These are phyloP conservation scores for Acanthosepion pharaonis DNA, from an alignment of 2,888 invertebrate species.

Conservation along the genomic window DNA sequence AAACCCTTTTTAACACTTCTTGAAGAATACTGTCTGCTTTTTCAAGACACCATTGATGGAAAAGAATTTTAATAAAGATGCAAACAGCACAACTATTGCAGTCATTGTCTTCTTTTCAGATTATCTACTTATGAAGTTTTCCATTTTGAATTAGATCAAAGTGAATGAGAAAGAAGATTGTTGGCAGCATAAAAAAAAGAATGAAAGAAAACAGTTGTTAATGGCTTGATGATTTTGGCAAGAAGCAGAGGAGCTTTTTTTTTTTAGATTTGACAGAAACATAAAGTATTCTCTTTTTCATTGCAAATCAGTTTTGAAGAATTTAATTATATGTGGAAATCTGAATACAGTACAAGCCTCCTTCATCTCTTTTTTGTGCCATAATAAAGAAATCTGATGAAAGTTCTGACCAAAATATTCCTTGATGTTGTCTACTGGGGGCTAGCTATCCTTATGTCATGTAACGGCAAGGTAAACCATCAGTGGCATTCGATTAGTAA, in stretches of 20 bases:
- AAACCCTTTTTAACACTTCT: no score
- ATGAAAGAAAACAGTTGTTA: no score
- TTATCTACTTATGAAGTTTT: not conserved
- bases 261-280: not conserved
- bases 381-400: not conserved
- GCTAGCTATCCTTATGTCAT: not conserved
- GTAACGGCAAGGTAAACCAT: not conserved
- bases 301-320: slow-evolving; percentile 33
- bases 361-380: not conserved
- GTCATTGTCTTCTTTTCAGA: not conserved
- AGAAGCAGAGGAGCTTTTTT: not conserved
- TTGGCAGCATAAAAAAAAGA: not conserved
- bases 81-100: no score
- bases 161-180: not conserved
- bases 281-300: slow-evolving; percentile 4
- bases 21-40: no score
- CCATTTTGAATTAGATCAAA: not conserved
- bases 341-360: not conserved
- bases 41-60: no score
- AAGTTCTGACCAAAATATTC: not conserved
- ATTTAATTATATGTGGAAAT: not conserved
- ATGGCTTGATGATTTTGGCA: not conserved
- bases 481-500: not conserved
- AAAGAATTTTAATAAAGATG: no score
- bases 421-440: not conserved